Percentiles rank a stretch among this genome's conserved stretches.
Evolutionary conservation across 2,797 vertebrate genomes (phyloP).

Genomic region (Melanitta fusca): DNA sequence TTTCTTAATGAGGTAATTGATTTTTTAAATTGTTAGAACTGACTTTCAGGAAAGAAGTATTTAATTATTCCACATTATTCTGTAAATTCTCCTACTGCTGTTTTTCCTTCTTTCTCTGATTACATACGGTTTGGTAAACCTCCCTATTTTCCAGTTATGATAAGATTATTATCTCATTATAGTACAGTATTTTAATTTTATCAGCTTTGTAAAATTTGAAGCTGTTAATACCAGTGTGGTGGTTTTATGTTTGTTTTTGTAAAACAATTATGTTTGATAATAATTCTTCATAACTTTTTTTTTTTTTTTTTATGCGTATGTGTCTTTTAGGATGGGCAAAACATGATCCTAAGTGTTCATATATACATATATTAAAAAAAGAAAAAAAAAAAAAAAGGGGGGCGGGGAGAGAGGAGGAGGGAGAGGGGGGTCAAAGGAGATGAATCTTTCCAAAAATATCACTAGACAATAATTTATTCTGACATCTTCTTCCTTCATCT

Average conservation of each 20-base stretch:
- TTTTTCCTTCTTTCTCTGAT: not conserved
- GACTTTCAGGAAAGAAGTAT: not conserved
- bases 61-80: not conserved
- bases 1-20: not conserved
- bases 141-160: not conserved
- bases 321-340: not conserved
- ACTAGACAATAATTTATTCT: not conserved
- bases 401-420: too few species aligned
- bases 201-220: not conserved
- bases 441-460: accelerated
- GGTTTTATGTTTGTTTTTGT: not conserved
- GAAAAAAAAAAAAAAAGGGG: too few species aligned
- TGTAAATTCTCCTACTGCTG: not conserved
- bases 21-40: not conserved
- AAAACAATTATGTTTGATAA: not conserved
- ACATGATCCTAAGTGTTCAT: not conserved
- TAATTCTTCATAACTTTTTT: not conserved
- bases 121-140: not conserved
- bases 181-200: not conserved
- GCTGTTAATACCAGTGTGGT: not conserved
- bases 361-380: not conserved
- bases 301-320: not conserved
- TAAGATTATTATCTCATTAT: not conserved
- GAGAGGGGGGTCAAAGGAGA: too few species aligned
- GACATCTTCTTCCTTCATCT: not conserved